A percentile compares a stretch with the other conserved stretches of the same genome.
phyloP scores from a whole-genome alignment of 30 jellyfish, hydroid and myxozoan genomes.

The Hydractinia echinata region DNA sequence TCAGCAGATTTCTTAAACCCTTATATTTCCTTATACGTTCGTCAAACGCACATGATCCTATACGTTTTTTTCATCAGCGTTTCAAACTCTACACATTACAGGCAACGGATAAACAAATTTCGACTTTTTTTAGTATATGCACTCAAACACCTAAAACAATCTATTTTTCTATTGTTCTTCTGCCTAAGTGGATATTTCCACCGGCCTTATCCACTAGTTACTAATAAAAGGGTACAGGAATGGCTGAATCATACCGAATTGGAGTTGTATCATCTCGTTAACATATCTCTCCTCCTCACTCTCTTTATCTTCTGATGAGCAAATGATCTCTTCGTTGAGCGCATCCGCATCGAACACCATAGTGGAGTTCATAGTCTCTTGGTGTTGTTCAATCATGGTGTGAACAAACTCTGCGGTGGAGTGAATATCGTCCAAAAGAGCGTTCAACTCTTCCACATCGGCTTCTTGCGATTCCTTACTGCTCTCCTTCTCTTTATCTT shows the following conservation, averaged over 20 bases:
- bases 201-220: no score
- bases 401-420: slow-evolving; percentile 54
- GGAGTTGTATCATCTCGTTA: slow-evolving; percentile 56
- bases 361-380: slow-evolving; percentile 16
- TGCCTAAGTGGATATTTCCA: no score
- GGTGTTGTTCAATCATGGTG: slow-evolving; percentile 33
- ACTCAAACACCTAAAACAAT: no score
- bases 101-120: not conserved
- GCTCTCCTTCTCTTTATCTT: not conserved
- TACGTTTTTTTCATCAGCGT: no score
- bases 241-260: slow-evolving; percentile 57
- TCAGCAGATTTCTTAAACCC: no score
- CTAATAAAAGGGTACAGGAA: no score
- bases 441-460: slow-evolving; percentile 51
- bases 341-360: not conserved
- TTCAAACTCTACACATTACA: no score
- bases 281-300: slow-evolving; percentile 30
- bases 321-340: slow-evolving; percentile 9
- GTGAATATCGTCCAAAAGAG: slow-evolving; percentile 58
- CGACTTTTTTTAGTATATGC: no score
- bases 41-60: no score
- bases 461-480: not conserved
- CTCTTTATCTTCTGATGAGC: not conserved
- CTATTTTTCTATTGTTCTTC: no score
- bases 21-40: no score